These are phyloP conservation scores for Oreochromis aureus DNA, from an alignment of 2,113 vertebrate genomes.

Conservation along the genomic window DNA sequence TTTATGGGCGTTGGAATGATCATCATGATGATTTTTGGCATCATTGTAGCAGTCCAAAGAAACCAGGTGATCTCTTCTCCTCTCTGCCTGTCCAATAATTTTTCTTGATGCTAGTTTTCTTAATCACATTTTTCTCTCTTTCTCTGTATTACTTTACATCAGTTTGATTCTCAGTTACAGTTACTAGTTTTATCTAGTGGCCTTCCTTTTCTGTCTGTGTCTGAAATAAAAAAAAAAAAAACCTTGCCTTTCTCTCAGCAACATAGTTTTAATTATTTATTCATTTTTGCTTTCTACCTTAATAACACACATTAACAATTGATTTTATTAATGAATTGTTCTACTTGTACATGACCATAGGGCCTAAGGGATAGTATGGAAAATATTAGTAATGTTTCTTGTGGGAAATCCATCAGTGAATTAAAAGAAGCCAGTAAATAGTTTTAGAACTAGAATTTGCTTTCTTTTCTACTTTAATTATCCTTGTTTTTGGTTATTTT, in stretches of 20 bases:
- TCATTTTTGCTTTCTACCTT: background rate
- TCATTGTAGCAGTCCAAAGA: background rate
- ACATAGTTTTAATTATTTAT: background rate
- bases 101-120: background rate
- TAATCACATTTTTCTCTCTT: background rate
- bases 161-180: background rate
- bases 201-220: background rate
- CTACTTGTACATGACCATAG: background rate
- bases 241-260: background rate
- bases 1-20: constrained; percentile 52
- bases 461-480: background rate
- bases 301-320: background rate
- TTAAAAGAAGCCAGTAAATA: background rate
- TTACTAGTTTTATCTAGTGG: background rate
- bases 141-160: background rate
- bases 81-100: background rate
- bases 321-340: background rate
- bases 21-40: constrained; percentile 56
- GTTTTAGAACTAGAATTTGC: background rate
- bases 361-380: background rate
- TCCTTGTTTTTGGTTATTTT: background rate
- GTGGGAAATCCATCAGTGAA: background rate
- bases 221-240: background rate
- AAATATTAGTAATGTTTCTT: background rate
- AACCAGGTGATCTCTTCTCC: constrained; percentile 16